Percentiles rank a stretch among this genome's conserved stretches.
Conservation (phyloP, 2,797 vertebrate species). For the Craterocephalus amniculus region DNA sequence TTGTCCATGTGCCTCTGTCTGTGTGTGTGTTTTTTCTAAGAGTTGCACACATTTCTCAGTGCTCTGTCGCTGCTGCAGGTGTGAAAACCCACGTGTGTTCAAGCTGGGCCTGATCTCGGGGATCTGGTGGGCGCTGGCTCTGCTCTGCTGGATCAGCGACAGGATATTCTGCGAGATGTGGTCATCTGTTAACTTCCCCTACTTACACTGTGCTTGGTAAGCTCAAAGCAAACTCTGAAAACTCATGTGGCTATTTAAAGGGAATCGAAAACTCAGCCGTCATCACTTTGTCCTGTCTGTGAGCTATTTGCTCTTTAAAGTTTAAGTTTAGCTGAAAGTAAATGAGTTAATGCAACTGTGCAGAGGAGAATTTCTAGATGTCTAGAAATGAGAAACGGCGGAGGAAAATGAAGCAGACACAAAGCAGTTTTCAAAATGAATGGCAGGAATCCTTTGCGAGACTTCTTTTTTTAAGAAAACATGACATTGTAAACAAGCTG, state of each 20-base stretch:
- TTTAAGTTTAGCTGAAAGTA: too few species aligned
- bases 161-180: conserved; percentile 96
- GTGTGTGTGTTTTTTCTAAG: conserved; percentile 2
- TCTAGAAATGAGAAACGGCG: not conserved
- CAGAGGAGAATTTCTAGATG: not conserved
- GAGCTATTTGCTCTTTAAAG: too few species aligned
- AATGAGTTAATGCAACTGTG: not conserved
- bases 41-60: conserved; percentile 14
- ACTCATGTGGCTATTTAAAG: not conserved
- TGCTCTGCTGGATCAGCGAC: conserved; percentile 98
- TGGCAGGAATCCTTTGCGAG: not conserved
- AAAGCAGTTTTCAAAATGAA: not conserved
- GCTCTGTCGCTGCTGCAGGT: conserved; percentile 79
- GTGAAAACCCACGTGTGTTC: conserved; percentile 95
- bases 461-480: not conserved
- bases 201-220: conserved; percentile 96
- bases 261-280: not conserved
- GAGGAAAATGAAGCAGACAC: conserved; percentile 3
- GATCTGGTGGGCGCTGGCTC: conserved; percentile 93
- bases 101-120: conserved; percentile 90
- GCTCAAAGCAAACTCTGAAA: conserved; percentile 47
- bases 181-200: conserved; percentile 97
- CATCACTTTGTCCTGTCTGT: too few species aligned
- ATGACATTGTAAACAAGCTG: not conserved
- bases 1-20: not conserved